phyloP scores from a whole-genome alignment of 2,113 vertebrate genomes.

The Chaetura pelagica region DNA sequence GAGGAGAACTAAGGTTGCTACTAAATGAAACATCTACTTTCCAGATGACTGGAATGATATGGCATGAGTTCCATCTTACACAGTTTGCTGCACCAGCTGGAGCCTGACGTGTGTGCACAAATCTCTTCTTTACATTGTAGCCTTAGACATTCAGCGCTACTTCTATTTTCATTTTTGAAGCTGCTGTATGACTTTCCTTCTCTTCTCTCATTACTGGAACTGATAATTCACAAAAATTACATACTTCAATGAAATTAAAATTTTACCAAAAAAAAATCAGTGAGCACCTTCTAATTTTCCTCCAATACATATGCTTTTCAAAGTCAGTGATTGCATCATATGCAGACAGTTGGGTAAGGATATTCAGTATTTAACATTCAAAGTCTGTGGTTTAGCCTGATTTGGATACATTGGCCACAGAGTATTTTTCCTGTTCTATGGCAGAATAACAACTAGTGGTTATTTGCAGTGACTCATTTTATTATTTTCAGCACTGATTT shows the following conservation, averaged over 20 bases:
- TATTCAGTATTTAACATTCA: background rate
- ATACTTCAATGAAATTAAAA: background rate
- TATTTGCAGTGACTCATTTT: background rate
- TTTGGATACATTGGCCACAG: background rate
- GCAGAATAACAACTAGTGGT: background rate
- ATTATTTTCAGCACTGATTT: background rate
- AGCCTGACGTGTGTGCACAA: background rate
- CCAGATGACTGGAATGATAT: background rate
- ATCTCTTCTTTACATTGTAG: background rate
- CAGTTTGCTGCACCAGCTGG: background rate
- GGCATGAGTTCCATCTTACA: background rate
- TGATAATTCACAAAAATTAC: background rate
- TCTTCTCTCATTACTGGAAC: background rate
- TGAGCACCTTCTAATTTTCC: background rate
- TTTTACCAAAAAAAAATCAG: background rate
- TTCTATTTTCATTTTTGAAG: background rate
- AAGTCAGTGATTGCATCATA: background rate
- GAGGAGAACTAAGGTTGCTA: background rate
- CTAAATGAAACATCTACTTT: background rate
- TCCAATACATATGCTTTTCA: background rate
- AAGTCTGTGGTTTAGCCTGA: background rate
- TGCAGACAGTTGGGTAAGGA: background rate
- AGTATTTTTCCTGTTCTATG: background rate
- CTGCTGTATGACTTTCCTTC: background rate
- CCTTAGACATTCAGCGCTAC: background rate